A percentile compares a stretch with the other conserved stretches of the same genome.
phyloP scores from a whole-genome alignment of 92 coral and sea anemone species.

The Palythoa grandiflora region DNA sequence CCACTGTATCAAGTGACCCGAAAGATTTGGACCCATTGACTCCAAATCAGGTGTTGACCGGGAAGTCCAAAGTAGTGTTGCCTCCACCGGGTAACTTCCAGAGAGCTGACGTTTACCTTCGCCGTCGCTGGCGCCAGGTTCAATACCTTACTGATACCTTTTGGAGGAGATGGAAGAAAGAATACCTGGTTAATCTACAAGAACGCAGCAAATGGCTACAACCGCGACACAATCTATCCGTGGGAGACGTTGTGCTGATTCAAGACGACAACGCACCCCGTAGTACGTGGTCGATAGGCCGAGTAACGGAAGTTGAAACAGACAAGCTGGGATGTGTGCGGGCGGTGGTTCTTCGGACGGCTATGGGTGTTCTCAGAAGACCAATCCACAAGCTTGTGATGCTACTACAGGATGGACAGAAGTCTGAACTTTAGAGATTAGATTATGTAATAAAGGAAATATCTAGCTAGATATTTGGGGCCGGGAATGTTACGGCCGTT shows the following conservation, averaged over 20 bases:
- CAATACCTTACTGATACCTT: not conserved
- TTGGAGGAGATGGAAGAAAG: not conserved
- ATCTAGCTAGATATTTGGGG: not conserved
- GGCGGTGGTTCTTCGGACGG: constrained; percentile 1
- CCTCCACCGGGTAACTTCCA: constrained; percentile 3
- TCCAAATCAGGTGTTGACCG: not conserved
- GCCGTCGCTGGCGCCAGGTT: not conserved
- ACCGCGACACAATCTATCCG: not conserved
- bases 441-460: not conserved
- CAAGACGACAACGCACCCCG: not conserved
- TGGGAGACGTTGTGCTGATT: not conserved
- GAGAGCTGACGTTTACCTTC: not conserved
- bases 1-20: not conserved
- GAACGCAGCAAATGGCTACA: constrained; percentile 2
- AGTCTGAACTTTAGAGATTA: not conserved
- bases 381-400: not conserved
- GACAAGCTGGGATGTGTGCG: constrained; percentile 3
- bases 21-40: not conserved
- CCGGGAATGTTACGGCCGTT: constrained; percentile 1
- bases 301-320: not conserved
- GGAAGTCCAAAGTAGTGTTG: not conserved
- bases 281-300: not conserved
- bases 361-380: constrained; percentile 1
- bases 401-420: not conserved
- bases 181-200: not conserved